Evolutionary conservation across 2,888 invertebrate species (phyloP).

Genomic region (Dryadula phaetusa): DNA sequence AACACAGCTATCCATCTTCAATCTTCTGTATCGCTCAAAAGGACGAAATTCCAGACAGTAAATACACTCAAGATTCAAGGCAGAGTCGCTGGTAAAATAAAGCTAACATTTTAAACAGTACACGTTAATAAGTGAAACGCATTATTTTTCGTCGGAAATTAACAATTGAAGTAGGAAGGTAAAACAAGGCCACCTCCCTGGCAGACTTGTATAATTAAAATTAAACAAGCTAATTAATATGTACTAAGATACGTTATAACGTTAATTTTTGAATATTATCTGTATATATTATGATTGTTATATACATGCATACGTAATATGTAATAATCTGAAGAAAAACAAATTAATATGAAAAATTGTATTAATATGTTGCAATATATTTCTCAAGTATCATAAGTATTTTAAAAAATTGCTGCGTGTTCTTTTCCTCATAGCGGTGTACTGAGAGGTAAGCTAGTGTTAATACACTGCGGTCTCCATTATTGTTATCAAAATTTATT

Average conservation of each 20-base stretch:
- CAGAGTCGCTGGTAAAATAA: slow-evolving; percentile 1
- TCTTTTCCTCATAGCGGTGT: too few species aligned
- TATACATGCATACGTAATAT: not conserved
- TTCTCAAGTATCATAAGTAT: too few species aligned
- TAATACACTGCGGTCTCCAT: too few species aligned
- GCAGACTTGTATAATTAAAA: slow-evolving; percentile 56
- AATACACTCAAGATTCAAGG: not conserved
- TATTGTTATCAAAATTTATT: too few species aligned
- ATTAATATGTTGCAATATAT: too few species aligned
- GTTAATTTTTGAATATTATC: slow-evolving; percentile 28
- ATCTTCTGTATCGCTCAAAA: not conserved
- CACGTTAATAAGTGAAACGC: slow-evolving; percentile 28
- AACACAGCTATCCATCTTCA: not conserved
- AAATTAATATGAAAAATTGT: too few species aligned
- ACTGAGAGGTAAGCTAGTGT: too few species aligned
- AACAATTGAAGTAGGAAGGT: slow-evolving; percentile 52
- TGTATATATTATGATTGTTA: slow-evolving; percentile 11
- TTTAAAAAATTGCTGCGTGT: too few species aligned
- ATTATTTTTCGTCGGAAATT: slow-evolving; percentile 32
- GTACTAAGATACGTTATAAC: slow-evolving; percentile 42
- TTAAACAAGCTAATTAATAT: slow-evolving; percentile 60
- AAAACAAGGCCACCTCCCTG: slow-evolving; percentile 50
- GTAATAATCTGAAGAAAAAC: not conserved
- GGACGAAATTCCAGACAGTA: slow-evolving; percentile 10
- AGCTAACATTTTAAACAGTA: slow-evolving; percentile 9